Evolutionary conservation across 2,797 vertebrate genomes (phyloP).

Genomic region (Limnodromus scolopaceus): DNA sequence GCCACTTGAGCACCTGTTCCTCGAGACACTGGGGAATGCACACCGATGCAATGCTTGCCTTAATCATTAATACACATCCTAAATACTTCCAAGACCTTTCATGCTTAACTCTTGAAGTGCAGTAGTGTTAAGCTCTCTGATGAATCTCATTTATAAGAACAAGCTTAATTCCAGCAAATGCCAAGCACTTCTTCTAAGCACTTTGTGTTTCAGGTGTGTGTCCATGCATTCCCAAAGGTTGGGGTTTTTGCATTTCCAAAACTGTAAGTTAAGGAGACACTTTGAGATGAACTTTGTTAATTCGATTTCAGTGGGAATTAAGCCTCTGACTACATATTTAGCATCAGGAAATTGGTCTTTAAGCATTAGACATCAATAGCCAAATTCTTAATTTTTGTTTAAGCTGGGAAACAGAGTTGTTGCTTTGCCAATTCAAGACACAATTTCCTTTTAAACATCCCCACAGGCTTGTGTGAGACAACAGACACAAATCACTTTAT

Average conservation of each 20-base stretch:
- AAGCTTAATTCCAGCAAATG: neutral
- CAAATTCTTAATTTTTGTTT: neutral
- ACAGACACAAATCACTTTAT: neutral
- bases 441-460: neutral
- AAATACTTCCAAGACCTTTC: neutral
- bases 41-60: neutral
- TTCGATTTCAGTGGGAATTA: neutral
- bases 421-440: neutral
- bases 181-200: neutral
- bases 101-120: neutral
- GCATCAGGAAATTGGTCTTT: neutral
- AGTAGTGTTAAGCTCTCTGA: neutral
- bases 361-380: neutral
- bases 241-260: neutral
- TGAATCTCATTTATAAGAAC: neutral
- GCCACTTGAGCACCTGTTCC: rapidly evolving
- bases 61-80: neutral
- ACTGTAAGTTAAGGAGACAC: neutral
- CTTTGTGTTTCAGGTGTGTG: neutral
- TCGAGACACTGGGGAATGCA: rapidly evolving
- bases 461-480: neutral
- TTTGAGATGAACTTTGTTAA: neutral
- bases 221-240: neutral
- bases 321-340: neutral
- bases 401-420: neutral